Base-by-base conservation (phyloP, 2,888 invertebrate genomes). In the Mongoloraphidia duomilia region DNA sequence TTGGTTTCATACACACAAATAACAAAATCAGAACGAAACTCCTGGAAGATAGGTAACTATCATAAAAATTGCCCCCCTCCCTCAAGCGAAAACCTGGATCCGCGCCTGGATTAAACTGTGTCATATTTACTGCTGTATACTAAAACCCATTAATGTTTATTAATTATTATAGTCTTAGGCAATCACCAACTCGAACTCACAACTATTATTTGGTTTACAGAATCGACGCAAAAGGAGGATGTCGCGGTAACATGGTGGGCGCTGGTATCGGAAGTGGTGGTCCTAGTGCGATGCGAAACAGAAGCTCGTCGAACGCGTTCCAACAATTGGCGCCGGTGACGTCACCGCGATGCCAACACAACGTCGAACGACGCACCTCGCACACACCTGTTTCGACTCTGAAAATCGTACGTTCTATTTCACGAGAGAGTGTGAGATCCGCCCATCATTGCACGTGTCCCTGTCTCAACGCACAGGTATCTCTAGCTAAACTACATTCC, bases 351-450 rank as follows among this genome's bases (percentile, higher is more conserved):
- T 79, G 80, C 12, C 9, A 34, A 17, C n/a, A 33, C 11, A 44
- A 12, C 9, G 26, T 14, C 35, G 87, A 86, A 61, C 75, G 88
- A 53, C 76, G 88, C 56, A 85, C 86, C 54, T 87, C 87, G n/a
- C 81, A 84, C 49, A 83, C 84, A 53, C 84, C 86, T 41, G 77
- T 81, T 50, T 82, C 84, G 45, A 78, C 82, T 51, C 65, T 82
- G 58, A 81, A 83, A 65, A 78, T 90, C 67, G 85, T 86, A 63
- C 80, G 90, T 60, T 90, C 90, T 60, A 81, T 85, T 54, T 91
- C 90, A 48, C 78, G 84, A 57, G 88, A 88, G 64, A 86, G 85
- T 64, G 79, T 87, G 55, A 78, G 82, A 58, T 84, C 84, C 53
- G 77, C 77, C 64, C 73, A 78, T 68, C 83, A 80, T 67, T 77